Base-by-base conservation (phyloP, 2,113 vertebrate species). In the Calyptomena viridis region DNA sequence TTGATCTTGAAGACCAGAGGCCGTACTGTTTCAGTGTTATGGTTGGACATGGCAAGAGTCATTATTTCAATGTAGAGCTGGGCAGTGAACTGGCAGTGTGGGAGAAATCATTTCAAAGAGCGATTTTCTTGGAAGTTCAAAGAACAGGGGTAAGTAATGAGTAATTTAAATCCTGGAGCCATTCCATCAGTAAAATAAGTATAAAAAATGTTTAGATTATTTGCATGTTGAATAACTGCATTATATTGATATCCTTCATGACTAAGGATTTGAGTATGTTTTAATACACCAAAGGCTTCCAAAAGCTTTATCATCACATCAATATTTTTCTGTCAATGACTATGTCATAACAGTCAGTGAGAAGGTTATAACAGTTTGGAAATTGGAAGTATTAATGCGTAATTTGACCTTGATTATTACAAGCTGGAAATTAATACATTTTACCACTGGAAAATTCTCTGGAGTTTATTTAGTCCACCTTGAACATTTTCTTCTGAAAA, bases 21-120 rank as follows among this genome's bases (percentile, higher is more conserved):
- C 98, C 98, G 1, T 98, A 99, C 95, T 98, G 98, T 98, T 99
- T 99, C 98, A 99, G 98, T 66, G 96, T 99, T 72, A 93, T 99
- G 93, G 98, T 98, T 35, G 98, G 98, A 84, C 98, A 98, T 17
- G 98, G 99, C 40, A 98, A 98, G 97, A 99, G 98, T 94, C 98
- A 98, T 96, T 98, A 98, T 97, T 99, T 99, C 96, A 98, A 98
- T 5, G 99, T 99, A 28, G 99, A 99, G 92, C 97, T 99, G 94
- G 98, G 98, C 73, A 98, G 95, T 15, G 99, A 99, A 80, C 94
- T 99, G 77, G 98, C 98, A 2, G 39, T 98, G 39, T 99, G 99
- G 99, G 99, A 99, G 96, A 99, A 98, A 96, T 98, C 98, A 28
- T 99, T 99, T 97, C 99, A 99, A 96, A 99, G 97, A 97, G 99